Evolutionary conservation across 2,797 vertebrate genomes (phyloP).

Genomic region (Etheostoma nigrum): DNA sequence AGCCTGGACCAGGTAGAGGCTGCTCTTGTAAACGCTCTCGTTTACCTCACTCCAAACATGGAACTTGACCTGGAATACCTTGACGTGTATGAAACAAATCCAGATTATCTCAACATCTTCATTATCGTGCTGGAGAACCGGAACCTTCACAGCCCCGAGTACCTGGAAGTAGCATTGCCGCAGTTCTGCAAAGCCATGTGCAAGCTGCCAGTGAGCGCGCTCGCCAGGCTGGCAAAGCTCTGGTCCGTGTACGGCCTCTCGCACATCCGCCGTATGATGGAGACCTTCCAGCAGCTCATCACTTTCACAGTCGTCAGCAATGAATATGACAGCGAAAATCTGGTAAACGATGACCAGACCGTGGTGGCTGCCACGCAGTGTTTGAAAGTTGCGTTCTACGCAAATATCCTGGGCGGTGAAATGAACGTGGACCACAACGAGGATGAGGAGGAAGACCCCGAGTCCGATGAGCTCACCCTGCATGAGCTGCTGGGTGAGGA

Average conservation of each 20-base stretch:
- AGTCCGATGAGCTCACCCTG: slow-evolving; percentile 94
- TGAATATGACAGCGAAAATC: slow-evolving; percentile 92
- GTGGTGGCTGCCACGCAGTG: slow-evolving; percentile 97
- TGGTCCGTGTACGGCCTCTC: slow-evolving; percentile 91
- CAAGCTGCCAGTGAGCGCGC: slow-evolving; percentile 93
- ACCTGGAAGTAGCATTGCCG: slow-evolving; percentile 95
- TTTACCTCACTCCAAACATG: slow-evolving; percentile 96
- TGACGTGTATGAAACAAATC: slow-evolving; percentile 93
- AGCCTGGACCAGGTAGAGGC: slow-evolving; percentile 93
- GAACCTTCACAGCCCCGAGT: slow-evolving; percentile 98
- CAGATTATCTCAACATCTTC: slow-evolving; percentile 97
- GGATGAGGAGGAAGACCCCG: slow-evolving; percentile 93
- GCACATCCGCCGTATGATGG: slow-evolving; percentile 94
- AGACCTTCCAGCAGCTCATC: slow-evolving; percentile 99
- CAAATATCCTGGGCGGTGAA: slow-evolving; percentile 93
- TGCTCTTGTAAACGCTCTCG: slow-evolving; percentile 95
- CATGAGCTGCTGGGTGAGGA: slow-evolving; percentile 98
- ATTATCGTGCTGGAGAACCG: slow-evolving; percentile 97
- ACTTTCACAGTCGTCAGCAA: slow-evolving; percentile 98
- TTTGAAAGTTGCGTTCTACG: slow-evolving; percentile 98
- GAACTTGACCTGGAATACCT: slow-evolving; percentile 98
- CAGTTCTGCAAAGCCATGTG: slow-evolving; percentile 99
- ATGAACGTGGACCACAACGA: slow-evolving; percentile 93
- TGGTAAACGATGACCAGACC: slow-evolving; percentile 96
- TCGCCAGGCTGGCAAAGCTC: slow-evolving; percentile 90